phyloP scores from a whole-genome alignment of 2,888 invertebrate genomes.

The Hypolimnas misippus region DNA sequence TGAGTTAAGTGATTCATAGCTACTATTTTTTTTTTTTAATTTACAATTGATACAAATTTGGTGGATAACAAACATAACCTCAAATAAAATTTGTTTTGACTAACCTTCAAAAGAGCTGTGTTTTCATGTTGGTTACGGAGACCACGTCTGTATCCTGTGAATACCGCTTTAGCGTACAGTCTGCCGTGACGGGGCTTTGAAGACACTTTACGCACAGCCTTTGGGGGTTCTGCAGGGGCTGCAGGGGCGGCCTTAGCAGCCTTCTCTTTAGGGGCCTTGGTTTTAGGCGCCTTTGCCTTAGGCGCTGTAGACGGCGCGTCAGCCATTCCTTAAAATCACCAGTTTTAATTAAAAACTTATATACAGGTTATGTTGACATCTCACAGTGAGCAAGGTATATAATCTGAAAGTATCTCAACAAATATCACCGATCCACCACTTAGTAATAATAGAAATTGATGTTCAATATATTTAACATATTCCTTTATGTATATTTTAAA shows the following conservation, averaged over 20 bases:
- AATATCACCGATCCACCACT: conserved; percentile 54
- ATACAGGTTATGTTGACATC: conserved; percentile 80
- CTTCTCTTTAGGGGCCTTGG: conserved; percentile 85
- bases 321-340: conserved; percentile 84
- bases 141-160: conserved; percentile 97
- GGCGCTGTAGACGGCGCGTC: conserved; percentile 84
- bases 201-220: conserved; percentile 77
- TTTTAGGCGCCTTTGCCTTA: conserved; percentile 82
- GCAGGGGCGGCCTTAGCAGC: conserved; percentile 81
- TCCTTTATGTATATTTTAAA: conserved; percentile 30
- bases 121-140: conserved; percentile 98
- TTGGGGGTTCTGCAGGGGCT: conserved; percentile 80
- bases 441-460: conserved; percentile 37
- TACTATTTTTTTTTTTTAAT: no score
- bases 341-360: conserved; percentile 46
- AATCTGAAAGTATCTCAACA: conserved; percentile 65
- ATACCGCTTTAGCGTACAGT: conserved; percentile 98
- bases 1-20: no score
- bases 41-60: neutral
- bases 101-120: conserved; percentile 94
- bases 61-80: conserved; percentile 16
- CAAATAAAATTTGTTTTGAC: conserved; percentile 8
- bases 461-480: conserved; percentile 17
- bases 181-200: conserved; percentile 89
- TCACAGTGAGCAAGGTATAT: conserved; percentile 44